Percentiles rank a stretch among this genome's conserved stretches.
Evolutionary conservation across 2,113 vertebrate genomes (phyloP).

Genomic region (Gallinago jamesoni): DNA sequence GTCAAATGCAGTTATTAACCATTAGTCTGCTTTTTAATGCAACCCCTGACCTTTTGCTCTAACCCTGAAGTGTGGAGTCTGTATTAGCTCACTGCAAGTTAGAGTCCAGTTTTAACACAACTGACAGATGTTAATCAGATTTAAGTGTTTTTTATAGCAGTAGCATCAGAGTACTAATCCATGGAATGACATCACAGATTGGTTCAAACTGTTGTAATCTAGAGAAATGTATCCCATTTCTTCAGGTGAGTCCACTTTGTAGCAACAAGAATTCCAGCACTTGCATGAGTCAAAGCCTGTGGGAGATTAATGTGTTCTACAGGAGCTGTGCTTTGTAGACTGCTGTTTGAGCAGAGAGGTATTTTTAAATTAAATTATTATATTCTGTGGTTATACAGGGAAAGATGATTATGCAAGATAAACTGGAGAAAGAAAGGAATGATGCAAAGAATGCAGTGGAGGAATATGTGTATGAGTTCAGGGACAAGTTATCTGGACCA

Average conservation of each 20-base stretch:
- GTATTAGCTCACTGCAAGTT: no score
- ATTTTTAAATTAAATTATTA: not conserved
- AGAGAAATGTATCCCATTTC: not conserved
- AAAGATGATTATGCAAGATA: constrained; percentile 85
- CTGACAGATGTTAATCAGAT: not conserved
- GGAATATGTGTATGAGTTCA: constrained; percentile 83
- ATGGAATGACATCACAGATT: not conserved
- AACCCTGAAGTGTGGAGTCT: not conserved
- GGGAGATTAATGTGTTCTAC: not conserved
- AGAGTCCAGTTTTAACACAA: not conserved
- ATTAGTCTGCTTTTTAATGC: not conserved
- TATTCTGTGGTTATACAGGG: constrained; percentile 62
- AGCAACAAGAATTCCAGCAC: not conserved
- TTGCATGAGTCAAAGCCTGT: not conserved
- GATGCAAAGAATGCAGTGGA: constrained; percentile 85
- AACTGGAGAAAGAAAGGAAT: constrained; percentile 81
- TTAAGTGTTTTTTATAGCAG: not conserved
- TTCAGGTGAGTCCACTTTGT: not conserved
- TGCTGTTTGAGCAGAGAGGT: not conserved
- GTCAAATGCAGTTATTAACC: not conserved
- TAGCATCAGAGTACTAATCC: not conserved
- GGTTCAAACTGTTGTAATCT: not conserved
- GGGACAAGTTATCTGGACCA: constrained; percentile 79
- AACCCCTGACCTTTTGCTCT: not conserved
- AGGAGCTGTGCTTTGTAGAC: not conserved